Conservation (phyloP, 2,113 vertebrate genomes). For the Bothrops jararaca region DNA sequence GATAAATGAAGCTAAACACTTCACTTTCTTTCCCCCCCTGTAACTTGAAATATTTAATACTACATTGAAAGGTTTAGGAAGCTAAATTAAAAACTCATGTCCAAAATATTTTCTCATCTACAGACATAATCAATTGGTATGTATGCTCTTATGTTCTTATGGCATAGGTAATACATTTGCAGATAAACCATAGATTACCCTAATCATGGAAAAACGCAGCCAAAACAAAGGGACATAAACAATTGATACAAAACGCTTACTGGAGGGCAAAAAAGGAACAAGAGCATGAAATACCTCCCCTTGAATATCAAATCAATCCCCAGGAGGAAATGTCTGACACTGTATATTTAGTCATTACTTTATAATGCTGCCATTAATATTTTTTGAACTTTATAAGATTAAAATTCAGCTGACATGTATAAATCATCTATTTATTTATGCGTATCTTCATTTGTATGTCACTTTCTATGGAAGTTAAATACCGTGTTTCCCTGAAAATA, state of each 20-base stretch:
- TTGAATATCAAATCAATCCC: neutral
- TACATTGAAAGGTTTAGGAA: neutral
- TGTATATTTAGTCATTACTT: neutral
- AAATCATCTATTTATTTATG: constrained; percentile 20
- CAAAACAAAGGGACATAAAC: neutral
- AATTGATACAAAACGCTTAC: neutral
- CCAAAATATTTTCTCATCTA: neutral
- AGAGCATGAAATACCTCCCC: neutral
- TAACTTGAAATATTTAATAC: neutral
- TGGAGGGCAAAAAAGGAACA: neutral
- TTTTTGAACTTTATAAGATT: neutral
- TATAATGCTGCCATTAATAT: neutral
- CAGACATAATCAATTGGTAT: neutral
- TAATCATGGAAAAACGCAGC: neutral
- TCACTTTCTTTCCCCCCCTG: neutral
- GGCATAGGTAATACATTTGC: neutral
- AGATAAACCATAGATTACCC: neutral
- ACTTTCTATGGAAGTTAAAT: neutral
- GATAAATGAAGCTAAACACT: neutral
- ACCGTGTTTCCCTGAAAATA: neutral
- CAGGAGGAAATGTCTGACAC: neutral
- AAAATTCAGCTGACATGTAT: neutral
- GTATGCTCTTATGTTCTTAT: neutral
- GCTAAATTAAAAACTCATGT: neutral
- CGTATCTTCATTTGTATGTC: constrained; percentile 5